A percentile compares a stretch with the other conserved stretches of the same genome.
phyloP scores from a whole-genome alignment of 2,888 invertebrate genomes.

The Hypolimnas misippus region DNA sequence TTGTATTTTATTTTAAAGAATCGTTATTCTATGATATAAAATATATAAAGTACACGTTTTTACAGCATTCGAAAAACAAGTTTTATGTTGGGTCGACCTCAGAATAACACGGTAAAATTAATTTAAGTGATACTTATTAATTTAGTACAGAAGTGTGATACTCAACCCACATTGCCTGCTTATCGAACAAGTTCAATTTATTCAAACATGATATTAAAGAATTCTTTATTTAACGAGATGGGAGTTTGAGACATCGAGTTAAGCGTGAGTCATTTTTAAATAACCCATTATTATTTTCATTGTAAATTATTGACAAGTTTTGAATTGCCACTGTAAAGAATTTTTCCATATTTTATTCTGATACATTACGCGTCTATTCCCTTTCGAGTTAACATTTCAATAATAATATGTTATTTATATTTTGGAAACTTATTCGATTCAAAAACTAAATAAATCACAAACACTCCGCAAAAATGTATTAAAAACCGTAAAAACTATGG shows the following conservation, averaged over 20 bases:
- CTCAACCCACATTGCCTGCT: slow-evolving; percentile 6
- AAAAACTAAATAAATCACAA: too few relatives aligned
- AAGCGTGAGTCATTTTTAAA: neutral
- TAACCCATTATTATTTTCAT: too few relatives aligned
- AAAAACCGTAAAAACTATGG: too few relatives aligned
- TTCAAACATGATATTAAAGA: neutral
- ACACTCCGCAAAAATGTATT: too few relatives aligned
- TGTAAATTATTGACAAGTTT: too few relatives aligned
- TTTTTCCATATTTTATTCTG: too few relatives aligned
- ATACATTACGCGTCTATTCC: too few relatives aligned
- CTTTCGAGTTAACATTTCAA: too few relatives aligned
- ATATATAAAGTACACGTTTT: neutral
- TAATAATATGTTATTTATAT: too few relatives aligned
- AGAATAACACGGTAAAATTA: slow-evolving; percentile 5
- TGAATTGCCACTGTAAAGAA: too few relatives aligned
- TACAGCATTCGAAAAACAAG: neutral
- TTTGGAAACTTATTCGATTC: too few relatives aligned
- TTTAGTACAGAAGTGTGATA: slow-evolving; percentile 1
- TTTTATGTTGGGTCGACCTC: neutral
- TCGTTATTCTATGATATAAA: neutral
- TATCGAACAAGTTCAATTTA: slow-evolving; percentile 9
- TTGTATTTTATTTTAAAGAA: neutral
- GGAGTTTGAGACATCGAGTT: neutral
- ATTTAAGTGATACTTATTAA: slow-evolving; percentile 5
- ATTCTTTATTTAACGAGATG: neutral